phyloP scores from a whole-genome alignment of 2,888 invertebrate species.

The Thelaira solivaga region DNA sequence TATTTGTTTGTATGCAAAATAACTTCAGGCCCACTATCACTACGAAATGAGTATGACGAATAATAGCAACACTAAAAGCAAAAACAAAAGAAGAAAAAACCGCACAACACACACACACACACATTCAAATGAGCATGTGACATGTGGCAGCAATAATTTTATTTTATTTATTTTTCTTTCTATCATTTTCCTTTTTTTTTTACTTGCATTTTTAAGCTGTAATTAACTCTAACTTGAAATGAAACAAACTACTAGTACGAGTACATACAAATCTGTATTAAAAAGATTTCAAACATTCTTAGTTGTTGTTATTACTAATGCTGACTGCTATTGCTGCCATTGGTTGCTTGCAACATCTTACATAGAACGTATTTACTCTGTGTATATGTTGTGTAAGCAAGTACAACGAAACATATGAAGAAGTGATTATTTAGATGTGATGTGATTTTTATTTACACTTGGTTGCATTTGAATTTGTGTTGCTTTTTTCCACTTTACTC shows the following conservation, averaged over 20 bases:
- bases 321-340: not conserved
- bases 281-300: slow-evolving; percentile 39
- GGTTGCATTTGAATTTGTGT: slow-evolving; percentile 46
- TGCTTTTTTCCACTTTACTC: not conserved
- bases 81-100: not conserved
- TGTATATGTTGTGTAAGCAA: too few species aligned
- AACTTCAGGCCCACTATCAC: slow-evolving; percentile 14
- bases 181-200: not conserved
- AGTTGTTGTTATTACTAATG: not conserved
- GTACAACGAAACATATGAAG: not conserved
- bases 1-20: slow-evolving; percentile 14
- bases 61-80: not conserved
- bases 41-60: too few species aligned
- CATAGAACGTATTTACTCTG: not conserved
- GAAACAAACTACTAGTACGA: not conserved
- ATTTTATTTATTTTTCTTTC: not conserved
- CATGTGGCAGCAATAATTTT: slow-evolving; percentile 25
- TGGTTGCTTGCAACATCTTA: slow-evolving; percentile 37
- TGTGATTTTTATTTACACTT: slow-evolving; percentile 49
- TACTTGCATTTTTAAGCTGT: slow-evolving; percentile 3
- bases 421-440: slow-evolving; percentile 14
- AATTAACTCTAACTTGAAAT: slow-evolving; percentile 33
- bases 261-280: slow-evolving; percentile 26
- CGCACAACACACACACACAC: not conserved
- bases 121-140: not conserved